phyloP scores from a whole-genome alignment of 1,140 invertebrate genomes.

The Dreissena rostriformis region DNA sequence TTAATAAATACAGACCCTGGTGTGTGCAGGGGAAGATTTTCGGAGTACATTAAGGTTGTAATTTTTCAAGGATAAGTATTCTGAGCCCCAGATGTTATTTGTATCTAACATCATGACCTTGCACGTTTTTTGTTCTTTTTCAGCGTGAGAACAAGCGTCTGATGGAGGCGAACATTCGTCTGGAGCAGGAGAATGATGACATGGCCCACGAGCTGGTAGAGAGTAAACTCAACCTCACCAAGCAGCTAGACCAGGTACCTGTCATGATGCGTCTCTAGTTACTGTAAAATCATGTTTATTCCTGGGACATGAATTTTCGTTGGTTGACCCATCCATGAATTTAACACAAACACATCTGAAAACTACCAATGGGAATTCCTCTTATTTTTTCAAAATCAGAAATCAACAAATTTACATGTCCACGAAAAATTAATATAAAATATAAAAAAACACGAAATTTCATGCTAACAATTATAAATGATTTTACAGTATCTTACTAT shows the following conservation, averaged over 20 bases:
- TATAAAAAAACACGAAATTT: neutral
- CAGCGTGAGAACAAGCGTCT: constrained; percentile 84
- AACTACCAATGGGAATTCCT: no score
- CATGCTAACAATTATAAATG: no score
- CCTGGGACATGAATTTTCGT: neutral
- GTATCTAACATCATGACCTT: no score
- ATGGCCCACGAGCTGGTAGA: constrained; percentile 86
- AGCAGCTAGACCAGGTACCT: constrained; percentile 84
- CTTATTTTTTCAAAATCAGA: no score
- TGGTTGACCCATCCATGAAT: no score
- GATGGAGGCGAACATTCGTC: constrained; percentile 81
- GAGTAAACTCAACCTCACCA: constrained; percentile 84
- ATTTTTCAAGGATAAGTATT: no score
- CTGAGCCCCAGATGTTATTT: no score
- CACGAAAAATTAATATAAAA: neutral
- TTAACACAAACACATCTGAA: no score
- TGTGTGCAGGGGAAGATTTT: no score
- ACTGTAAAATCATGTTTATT: neutral
- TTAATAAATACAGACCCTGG: no score
- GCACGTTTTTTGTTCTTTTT: constrained; percentile 2
- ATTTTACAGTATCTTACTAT: neutral
- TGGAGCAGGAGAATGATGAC: constrained; percentile 87
- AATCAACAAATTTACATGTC: no score
- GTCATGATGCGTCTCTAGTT: constrained; percentile 55
- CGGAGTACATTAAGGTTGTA: no score